Conservation (phyloP, 2,888 invertebrate species). For the Mimumesa dahlbomi region DNA sequence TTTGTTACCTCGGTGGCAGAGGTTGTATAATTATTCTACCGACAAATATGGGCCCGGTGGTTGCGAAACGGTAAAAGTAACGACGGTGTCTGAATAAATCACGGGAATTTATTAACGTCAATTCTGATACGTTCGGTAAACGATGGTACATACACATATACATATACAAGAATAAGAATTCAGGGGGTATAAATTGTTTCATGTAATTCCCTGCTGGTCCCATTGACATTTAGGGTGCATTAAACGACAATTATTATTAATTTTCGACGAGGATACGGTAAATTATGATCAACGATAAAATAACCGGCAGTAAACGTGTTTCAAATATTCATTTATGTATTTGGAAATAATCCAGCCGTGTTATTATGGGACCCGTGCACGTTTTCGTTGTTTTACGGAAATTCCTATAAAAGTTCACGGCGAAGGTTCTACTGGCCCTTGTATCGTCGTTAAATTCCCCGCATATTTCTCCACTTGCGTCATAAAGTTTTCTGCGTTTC, state of each 20-base stretch:
- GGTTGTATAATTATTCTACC: too few relatives aligned
- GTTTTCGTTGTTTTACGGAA: not conserved
- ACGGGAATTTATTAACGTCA: too few relatives aligned
- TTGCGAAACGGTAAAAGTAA: too few relatives aligned
- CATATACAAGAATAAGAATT: too few relatives aligned
- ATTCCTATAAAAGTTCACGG: slow-evolving; percentile 10
- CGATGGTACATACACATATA: too few relatives aligned
- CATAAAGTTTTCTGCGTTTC: slow-evolving; percentile 28
- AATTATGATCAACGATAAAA: not conserved
- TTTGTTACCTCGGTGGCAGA: too few relatives aligned
- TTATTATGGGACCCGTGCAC: not conserved
- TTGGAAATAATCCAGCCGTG: not conserved
- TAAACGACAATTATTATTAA: not conserved
- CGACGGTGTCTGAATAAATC: too few relatives aligned
- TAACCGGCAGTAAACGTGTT: not conserved
- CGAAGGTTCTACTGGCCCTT: not conserved
- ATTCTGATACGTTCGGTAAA: too few relatives aligned
- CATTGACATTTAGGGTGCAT: not conserved
- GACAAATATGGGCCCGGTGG: too few relatives aligned
- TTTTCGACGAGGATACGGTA: not conserved
- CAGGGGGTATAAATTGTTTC: too few relatives aligned
- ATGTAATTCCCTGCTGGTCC: too few relatives aligned
- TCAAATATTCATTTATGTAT: too few relatives aligned
- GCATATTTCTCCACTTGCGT: slow-evolving; percentile 31
- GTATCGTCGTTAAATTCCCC: slow-evolving; percentile 19